Evolutionary conservation across 2,888 invertebrate genomes (phyloP).

Genomic region (Harpalus rubripes): DNA sequence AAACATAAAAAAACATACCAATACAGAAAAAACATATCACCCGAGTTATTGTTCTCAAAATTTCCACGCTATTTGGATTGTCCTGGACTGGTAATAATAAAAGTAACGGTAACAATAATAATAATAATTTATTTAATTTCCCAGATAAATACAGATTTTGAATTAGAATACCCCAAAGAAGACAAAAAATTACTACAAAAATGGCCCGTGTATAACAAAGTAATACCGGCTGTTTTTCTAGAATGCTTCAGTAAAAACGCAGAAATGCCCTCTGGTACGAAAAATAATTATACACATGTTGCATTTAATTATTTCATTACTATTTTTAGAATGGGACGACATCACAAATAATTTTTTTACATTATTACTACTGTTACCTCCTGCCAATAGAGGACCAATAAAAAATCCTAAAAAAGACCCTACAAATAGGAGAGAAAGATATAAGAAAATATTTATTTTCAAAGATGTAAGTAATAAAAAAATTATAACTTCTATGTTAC

Average conservation of each 20-base stretch:
- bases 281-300: too few species aligned
- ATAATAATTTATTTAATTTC: not conserved
- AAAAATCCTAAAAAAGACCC: not conserved
- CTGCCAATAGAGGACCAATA: not conserved
- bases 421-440: not conserved
- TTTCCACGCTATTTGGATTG: not conserved
- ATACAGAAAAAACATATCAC: not conserved
- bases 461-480: not conserved
- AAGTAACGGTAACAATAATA: not conserved
- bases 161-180: not conserved
- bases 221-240: not conserved
- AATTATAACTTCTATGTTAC: too few species aligned
- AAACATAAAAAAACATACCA: not conserved
- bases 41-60: not conserved
- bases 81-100: not conserved
- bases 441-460: not conserved
- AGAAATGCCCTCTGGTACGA: not conserved
- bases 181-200: not conserved
- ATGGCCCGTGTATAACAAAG: not conserved
- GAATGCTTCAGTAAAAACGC: not conserved
- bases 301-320: too few species aligned
- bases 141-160: not conserved
- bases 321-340: not conserved
- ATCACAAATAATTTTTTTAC: not conserved
- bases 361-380: not conserved